phyloP scores from a whole-genome alignment of 2,797 vertebrate genomes.

The Nannoperca australis region DNA sequence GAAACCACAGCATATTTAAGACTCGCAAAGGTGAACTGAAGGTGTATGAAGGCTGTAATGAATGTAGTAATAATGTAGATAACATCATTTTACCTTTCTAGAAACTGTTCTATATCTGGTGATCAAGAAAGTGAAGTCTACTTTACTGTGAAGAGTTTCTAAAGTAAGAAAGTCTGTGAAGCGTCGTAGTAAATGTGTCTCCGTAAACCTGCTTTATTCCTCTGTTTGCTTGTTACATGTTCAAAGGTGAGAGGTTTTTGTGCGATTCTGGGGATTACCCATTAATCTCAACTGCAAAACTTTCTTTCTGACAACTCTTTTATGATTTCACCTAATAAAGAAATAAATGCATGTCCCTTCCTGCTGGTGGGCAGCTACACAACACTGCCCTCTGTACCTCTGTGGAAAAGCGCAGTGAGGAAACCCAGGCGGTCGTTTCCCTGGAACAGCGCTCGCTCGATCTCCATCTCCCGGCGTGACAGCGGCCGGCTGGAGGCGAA shows the following conservation, averaged over 20 bases:
- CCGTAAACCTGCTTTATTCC: not conserved
- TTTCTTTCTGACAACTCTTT: no score
- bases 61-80: not conserved
- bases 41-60: not conserved
- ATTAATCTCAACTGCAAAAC: not conserved
- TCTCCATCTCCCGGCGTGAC: conserved; percentile 95
- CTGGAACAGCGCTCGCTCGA: conserved; percentile 93
- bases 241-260: not conserved
- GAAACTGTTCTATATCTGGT: not conserved
- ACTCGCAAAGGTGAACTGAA: not conserved
- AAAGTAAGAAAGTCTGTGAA: not conserved
- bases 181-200: not conserved
- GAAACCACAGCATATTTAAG: not conserved
- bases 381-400: conserved; percentile 78
- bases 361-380: no score
- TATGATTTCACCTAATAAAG: not conserved
- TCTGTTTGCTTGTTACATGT: not conserved
- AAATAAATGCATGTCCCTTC: not conserved
- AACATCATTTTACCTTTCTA: not conserved
- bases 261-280: not conserved
- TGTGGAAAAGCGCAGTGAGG: conserved; percentile 92
- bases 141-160: not conserved
- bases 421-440: conserved; percentile 91
- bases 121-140: not conserved
- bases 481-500: conserved; percentile 92